A percentile compares a stretch with the other conserved stretches of the same genome.
Conservation (phyloP, 2,797 vertebrate genomes). For the Gorsachius magnificus region DNA sequence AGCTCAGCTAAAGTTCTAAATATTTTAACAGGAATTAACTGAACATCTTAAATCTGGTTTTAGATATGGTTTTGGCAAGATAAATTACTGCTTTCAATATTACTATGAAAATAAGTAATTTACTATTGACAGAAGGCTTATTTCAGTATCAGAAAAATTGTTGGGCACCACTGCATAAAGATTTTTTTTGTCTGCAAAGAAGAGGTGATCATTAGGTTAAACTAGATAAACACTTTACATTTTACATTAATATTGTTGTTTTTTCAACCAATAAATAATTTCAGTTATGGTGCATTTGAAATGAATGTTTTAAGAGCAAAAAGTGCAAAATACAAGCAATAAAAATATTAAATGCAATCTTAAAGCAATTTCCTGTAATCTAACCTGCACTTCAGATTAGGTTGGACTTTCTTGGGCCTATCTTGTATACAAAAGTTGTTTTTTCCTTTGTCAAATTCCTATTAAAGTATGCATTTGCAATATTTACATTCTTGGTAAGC, state of each 20-base stretch:
- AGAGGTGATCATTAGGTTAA: not conserved
- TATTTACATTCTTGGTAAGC: not conserved
- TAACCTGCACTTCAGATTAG: not conserved
- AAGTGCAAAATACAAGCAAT: not conserved
- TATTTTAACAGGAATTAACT: not conserved
- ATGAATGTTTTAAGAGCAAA: not conserved
- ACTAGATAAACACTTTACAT: not conserved
- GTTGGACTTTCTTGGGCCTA: not conserved
- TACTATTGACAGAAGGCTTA: not conserved
- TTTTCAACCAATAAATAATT: not conserved
- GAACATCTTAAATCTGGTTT: not conserved
- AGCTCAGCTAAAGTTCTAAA: not conserved
- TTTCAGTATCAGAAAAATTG: not conserved
- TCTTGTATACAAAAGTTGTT: not conserved
- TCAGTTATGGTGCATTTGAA: not conserved
- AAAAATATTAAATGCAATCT: not conserved
- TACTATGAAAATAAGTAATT: not conserved
- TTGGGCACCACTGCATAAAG: not conserved
- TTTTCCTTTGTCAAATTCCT: not conserved
- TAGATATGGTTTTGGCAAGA: not conserved
- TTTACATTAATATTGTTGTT: not conserved
- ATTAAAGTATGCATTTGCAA: not conserved
- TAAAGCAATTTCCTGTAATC: not conserved
- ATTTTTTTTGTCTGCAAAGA: not conserved
- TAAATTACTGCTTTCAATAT: not conserved